Evolutionary conservation across 2,888 invertebrate species (phyloP), one percentile per base, ranked within the genome.

Genomic region (Oxytorus armatus): DNA sequence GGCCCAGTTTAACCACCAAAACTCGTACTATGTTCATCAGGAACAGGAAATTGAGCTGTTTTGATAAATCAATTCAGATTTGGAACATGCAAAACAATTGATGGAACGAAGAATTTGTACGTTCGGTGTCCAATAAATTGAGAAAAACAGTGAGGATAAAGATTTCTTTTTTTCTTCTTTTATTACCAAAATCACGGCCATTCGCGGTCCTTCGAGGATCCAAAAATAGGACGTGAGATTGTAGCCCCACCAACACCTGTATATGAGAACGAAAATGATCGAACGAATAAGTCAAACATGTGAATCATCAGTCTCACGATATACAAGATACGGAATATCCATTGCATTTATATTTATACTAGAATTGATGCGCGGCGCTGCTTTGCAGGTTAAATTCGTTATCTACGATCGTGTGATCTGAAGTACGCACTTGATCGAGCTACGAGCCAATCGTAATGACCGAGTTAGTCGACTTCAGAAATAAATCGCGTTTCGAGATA

Each of bases 161-260:
- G 39, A 59, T 10, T 59, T 29, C 33, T 47, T 25, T 4, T 51
- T 63, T 21, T 36, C 94, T 94, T n/a, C n/a, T n/a, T n/a, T n/a
- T n/a, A n/a, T n/a, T 92, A 98, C 97, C 93, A 96, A 89, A 84
- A 98, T 95, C 21, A 98, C 95, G 1, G 94, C 94, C 77, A 96
- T 93, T 66, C 98, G 93, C 0, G 98, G 98, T 21, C 96, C 98
- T 92, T 98, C 98, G 25, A 98, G 92, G 83, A 98, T 96, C 98
- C 98, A 98, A 90, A 97, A 98, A 86, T 95, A 95, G 0, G 93
- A 92, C 5, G 95, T 94, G 83, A 97, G 94, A 89, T 97, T 97
- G 90, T 98, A 98, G 3, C 96, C 96, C 92, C 95, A 96, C 96
- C 97, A 97, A 89, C 97, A 96, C 78, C 95, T 95, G 88, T 42